These are phyloP conservation scores for Dorcus hopei DNA, from an alignment of 2,888 invertebrate species.

Conservation along the genomic window DNA sequence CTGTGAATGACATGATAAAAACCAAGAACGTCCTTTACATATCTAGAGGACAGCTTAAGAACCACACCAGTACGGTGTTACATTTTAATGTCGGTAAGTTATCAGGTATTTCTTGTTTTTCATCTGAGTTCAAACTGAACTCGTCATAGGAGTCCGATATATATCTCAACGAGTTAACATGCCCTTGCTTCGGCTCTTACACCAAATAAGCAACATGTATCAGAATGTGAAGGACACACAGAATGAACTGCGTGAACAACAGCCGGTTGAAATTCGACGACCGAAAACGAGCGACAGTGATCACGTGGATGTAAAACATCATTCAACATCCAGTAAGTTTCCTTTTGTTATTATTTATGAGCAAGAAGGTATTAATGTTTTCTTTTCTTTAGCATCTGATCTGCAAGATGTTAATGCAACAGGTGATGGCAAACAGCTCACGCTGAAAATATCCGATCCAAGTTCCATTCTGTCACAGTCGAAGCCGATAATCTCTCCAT, in stretches of 20 bases:
- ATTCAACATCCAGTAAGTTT: slow-evolving; percentile 60
- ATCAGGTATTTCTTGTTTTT: not conserved
- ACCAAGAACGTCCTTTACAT: slow-evolving; percentile 83
- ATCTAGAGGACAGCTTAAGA: slow-evolving; percentile 81
- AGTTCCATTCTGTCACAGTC: slow-evolving; percentile 42
- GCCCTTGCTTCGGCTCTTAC: slow-evolving; percentile 86
- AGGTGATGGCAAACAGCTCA: slow-evolving; percentile 50
- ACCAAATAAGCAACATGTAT: slow-evolving; percentile 97
- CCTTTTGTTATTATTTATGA: slow-evolving; percentile 33
- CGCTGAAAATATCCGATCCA: slow-evolving; percentile 46
- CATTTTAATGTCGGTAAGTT: slow-evolving; percentile 67
- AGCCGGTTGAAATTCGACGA: slow-evolving; percentile 48
- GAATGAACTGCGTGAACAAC: slow-evolving; percentile 79
- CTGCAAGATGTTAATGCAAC: slow-evolving; percentile 60
- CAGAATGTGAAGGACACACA: slow-evolving; percentile 95
- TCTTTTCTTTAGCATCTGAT: slow-evolving; percentile 57
- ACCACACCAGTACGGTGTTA: slow-evolving; percentile 87
- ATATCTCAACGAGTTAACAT: slow-evolving; percentile 96
- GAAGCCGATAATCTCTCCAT: slow-evolving; percentile 53
- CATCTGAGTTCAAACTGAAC: not conserved
- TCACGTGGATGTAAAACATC: slow-evolving; percentile 56
- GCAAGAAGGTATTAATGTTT: not conserved
- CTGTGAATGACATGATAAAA: slow-evolving; percentile 79
- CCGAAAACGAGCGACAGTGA: slow-evolving; percentile 46
- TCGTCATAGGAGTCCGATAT: slow-evolving; percentile 69